These are phyloP conservation scores for Ataeniobius toweri DNA, from an alignment of 2,797 vertebrate genomes.

Conservation along the genomic window DNA sequence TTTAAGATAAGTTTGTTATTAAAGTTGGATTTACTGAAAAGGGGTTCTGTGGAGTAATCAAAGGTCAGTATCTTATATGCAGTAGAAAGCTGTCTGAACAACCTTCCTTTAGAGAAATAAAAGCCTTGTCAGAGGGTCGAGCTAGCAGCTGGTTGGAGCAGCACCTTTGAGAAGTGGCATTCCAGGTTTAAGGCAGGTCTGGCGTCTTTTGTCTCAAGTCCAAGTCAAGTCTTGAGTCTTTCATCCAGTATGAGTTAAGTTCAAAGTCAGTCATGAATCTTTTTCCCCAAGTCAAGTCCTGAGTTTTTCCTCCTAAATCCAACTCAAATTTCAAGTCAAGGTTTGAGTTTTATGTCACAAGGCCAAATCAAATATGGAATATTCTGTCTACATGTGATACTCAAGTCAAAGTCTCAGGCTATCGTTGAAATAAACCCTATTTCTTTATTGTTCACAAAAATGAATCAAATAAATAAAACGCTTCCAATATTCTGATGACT, in stretches of 20 bases:
- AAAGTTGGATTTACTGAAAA: background rate
- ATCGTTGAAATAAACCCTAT: too few relatives aligned
- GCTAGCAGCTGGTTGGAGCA: background rate
- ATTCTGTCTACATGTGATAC: background rate
- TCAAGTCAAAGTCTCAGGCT: background rate
- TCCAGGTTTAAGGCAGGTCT: background rate
- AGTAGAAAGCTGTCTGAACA: background rate
- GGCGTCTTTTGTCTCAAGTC: too few relatives aligned
- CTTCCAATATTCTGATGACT: too few relatives aligned
- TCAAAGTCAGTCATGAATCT: too few relatives aligned
- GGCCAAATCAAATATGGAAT: background rate
- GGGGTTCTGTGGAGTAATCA: background rate
- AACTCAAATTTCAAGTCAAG: too few relatives aligned
- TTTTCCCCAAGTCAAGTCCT: too few relatives aligned
- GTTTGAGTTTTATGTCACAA: too few relatives aligned
- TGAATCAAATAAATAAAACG: too few relatives aligned
- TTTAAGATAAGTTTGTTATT: background rate
- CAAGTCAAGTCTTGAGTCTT: too few relatives aligned
- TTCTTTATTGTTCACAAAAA: too few relatives aligned
- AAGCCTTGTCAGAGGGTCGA: background rate
- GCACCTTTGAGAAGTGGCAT: background rate
- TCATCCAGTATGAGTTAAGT: too few relatives aligned
- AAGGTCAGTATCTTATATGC: background rate
- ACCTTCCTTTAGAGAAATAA: background rate
- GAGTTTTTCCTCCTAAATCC: too few relatives aligned